phyloP scores from a whole-genome alignment of 2,888 invertebrate species.

The Chaitophorus viminalis region DNA sequence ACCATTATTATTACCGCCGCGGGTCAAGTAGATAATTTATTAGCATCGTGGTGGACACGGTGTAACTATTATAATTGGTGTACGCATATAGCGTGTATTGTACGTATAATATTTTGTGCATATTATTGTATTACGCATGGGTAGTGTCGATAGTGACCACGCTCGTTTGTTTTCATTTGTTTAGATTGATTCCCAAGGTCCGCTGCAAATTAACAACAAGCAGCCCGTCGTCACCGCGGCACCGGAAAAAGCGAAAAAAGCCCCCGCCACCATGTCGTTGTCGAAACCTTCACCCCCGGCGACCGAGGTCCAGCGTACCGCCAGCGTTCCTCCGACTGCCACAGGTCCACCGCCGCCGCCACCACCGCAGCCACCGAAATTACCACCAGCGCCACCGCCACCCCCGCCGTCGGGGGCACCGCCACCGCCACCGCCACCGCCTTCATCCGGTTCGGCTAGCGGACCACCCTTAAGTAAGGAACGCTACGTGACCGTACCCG shows the following conservation, averaged over 20 bases:
- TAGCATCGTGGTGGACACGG: not conserved
- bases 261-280: conserved; percentile 19
- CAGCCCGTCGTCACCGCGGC: conserved; percentile 10
- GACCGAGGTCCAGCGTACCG: not conserved
- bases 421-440: not conserved
- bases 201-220: conserved; percentile 47
- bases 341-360: conserved; percentile 49
- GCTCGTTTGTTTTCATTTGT: not conserved
- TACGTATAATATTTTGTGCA: not conserved
- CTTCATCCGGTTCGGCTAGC: conserved; percentile 58
- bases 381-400: conserved; percentile 58
- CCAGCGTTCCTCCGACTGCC: conserved; percentile 6
- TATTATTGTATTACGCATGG: not conserved
- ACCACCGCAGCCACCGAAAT: conserved; percentile 57
- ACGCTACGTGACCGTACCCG: not conserved
- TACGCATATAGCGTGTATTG: no score
- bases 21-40: conserved; percentile 8
- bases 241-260: conserved; percentile 31
- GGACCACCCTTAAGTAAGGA: conserved; percentile 41
- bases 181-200: conserved; percentile 55
- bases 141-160: not conserved
- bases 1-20: not conserved
- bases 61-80: no score
- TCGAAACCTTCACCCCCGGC: not conserved
- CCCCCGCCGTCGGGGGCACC: conserved; percentile 1